phyloP scores from a whole-genome alignment of 2,113 vertebrate species.

The Physeter macrocephalus region DNA sequence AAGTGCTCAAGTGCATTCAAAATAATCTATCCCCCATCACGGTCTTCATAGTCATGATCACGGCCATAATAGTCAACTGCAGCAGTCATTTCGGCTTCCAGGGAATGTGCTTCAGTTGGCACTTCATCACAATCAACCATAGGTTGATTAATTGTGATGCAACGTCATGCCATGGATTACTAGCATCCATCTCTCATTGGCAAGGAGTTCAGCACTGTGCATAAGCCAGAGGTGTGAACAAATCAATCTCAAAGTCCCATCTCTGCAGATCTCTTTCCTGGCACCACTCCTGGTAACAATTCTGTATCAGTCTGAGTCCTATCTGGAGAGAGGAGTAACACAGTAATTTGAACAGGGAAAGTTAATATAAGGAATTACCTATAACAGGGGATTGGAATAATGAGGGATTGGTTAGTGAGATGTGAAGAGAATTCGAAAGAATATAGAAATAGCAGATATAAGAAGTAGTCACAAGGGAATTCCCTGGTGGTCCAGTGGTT shows the following conservation, averaged over 20 bases:
- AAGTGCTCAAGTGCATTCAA: not conserved
- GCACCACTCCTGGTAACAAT: not conserved
- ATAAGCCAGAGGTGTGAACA: not conserved
- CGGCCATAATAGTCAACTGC: not conserved
- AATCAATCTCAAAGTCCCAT: not conserved
- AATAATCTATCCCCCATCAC: not conserved
- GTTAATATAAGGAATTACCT: not conserved
- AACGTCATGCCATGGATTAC: not conserved
- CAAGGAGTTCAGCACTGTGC: not conserved
- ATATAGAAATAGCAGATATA: not conserved
- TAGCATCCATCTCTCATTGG: not conserved
- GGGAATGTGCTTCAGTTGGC: not conserved
- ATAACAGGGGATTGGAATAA: not conserved
- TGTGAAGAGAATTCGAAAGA: not conserved
- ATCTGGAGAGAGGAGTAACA: not conserved
- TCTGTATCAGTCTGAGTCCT: not conserved
- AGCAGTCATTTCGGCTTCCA: not conserved
- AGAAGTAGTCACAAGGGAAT: not conserved
- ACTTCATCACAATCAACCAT: not conserved
- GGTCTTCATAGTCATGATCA: not conserved
- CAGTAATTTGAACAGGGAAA: not conserved
- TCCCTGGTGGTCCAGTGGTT: not conserved
- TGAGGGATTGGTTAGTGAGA: not conserved
- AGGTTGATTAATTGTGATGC: not conserved
- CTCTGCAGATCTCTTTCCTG: not conserved